phyloP scores from a whole-genome alignment of 1,140 invertebrate genomes.

The Tetragonula clypearis region DNA sequence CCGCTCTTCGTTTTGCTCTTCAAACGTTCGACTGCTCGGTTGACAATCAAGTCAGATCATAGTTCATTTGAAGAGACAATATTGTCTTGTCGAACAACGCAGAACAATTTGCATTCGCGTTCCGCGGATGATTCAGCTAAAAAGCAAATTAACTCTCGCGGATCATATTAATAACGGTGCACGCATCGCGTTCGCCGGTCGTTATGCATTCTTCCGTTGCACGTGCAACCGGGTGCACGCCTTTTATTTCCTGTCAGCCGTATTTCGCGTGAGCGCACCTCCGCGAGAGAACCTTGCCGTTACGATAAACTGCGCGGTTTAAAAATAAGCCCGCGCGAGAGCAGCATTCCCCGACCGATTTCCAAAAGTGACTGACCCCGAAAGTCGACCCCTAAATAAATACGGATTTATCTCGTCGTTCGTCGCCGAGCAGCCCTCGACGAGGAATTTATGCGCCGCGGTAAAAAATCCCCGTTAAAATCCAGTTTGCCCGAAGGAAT shows the following conservation, averaged over 20 bases:
- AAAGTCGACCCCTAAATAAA: constrained; percentile 29
- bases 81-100: too few relatives aligned
- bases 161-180: constrained; percentile 27
- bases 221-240: background rate
- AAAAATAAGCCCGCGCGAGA: constrained; percentile 27
- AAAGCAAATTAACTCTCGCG: background rate
- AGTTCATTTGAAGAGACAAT: too few relatives aligned
- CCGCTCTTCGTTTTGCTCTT: too few relatives aligned
- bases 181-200: background rate
- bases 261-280: constrained; percentile 14
- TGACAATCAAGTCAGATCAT: too few relatives aligned
- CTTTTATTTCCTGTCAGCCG: constrained; percentile 32
- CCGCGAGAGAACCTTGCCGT: background rate
- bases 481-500: background rate
- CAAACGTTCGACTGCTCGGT: too few relatives aligned
- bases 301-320: background rate
- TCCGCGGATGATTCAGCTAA: background rate
- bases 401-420: constrained; percentile 27
- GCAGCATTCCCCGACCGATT: constrained; percentile 34
- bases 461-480: too few relatives aligned
- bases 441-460: constrained; percentile 27
- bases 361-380: constrained; percentile 29
- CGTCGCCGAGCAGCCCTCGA: background rate
- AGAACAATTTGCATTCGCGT: background rate
- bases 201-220: constrained; percentile 27